Percentiles rank a stretch among this genome's conserved stretches.
phyloP scores from a whole-genome alignment of 1,140 invertebrate genomes.

The Mizuhopecten yessoensis region DNA sequence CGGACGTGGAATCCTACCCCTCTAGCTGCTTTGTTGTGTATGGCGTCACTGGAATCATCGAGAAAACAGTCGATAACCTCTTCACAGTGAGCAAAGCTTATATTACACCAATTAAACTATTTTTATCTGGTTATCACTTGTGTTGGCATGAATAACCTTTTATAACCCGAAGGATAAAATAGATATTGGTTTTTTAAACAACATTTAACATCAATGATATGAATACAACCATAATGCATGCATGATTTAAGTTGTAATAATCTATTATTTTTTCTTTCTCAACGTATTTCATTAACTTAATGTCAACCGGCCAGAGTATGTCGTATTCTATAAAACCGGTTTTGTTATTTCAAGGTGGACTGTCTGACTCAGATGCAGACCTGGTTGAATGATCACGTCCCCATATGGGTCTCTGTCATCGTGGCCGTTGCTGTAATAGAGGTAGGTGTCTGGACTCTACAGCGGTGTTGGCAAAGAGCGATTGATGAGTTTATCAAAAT shows the following conservation, averaged over 20 bases:
- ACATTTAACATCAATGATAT: too few species aligned
- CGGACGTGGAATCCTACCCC: constrained; percentile 45
- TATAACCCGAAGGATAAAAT: too few species aligned
- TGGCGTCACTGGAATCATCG: constrained; percentile 36
- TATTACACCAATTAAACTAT: not conserved
- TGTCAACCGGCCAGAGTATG: not conserved
- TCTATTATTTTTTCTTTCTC: too few species aligned
- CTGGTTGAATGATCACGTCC: constrained; percentile 63
- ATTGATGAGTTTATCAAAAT: too few species aligned
- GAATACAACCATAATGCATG: too few species aligned
- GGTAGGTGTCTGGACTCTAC: constrained; percentile 47
- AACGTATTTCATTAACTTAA: too few species aligned
- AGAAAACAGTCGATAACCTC: constrained; percentile 42
- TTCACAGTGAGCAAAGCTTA: constrained; percentile 44
- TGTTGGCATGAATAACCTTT: too few species aligned
- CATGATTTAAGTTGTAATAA: too few species aligned
- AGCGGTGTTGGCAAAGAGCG: too few species aligned
- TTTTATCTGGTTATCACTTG: too few species aligned
- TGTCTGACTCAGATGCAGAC: constrained; percentile 60
- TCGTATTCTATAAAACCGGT: not conserved
- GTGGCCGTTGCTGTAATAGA: constrained; percentile 59
- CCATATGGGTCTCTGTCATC: constrained; percentile 60
- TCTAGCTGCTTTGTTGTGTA: constrained; percentile 59
- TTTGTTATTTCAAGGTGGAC: constrained; percentile 54
- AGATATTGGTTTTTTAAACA: too few species aligned